These are phyloP conservation scores for Petaurus breviceps DNA, from an alignment of 2,113 vertebrate species.

Conservation along the genomic window DNA sequence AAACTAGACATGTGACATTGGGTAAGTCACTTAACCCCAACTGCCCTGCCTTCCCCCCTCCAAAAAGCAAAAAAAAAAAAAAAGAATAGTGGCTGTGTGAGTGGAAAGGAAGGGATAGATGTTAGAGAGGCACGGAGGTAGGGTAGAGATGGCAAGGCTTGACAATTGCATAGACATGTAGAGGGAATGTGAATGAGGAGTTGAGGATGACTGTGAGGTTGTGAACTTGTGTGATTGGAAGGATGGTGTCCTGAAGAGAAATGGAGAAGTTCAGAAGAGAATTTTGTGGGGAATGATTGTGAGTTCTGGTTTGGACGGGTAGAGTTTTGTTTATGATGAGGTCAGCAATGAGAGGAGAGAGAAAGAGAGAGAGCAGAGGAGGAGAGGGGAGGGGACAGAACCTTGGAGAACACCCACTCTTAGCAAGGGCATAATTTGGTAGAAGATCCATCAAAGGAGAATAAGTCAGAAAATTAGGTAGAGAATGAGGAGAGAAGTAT, in stretches of 20 bases:
- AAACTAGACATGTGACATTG: no score
- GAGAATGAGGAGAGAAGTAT: no score
- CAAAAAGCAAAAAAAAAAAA: no score
- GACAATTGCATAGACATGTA: not conserved
- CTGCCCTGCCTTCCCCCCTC: no score
- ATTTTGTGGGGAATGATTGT: not conserved
- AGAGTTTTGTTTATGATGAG: not conserved
- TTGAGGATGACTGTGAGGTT: not conserved
- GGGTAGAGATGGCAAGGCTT: not conserved
- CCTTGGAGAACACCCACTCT: no score
- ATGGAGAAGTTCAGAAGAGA: not conserved
- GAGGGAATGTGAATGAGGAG: not conserved
- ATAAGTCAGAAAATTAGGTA: no score
- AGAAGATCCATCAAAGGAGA: no score
- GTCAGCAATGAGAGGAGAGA: no score
- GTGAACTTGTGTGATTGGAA: not conserved
- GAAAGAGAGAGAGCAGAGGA: no score
- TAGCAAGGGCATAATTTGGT: no score
- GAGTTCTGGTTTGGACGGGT: not conserved
- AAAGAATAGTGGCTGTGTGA: not conserved
- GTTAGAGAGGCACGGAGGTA: not conserved
- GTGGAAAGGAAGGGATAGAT: not conserved
- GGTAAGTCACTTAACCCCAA: no score
- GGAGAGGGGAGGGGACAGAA: no score
- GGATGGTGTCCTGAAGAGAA: not conserved